Conservation (phyloP, 2,113 vertebrate genomes). For the Pollimyrus isidori region DNA sequence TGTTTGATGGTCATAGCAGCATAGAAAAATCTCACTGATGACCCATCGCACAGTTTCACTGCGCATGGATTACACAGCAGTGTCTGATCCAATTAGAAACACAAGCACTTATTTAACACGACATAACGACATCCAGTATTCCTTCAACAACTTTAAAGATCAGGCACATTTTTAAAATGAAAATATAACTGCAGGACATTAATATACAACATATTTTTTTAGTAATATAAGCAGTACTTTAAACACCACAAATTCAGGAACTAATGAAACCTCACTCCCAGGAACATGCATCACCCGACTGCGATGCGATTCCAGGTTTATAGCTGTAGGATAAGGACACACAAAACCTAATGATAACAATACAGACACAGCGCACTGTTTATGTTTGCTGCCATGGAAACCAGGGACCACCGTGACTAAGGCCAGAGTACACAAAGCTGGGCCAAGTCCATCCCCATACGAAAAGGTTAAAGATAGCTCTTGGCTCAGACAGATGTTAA, state of each 20-base stretch:
- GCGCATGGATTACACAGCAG: background rate
- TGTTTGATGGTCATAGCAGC: background rate
- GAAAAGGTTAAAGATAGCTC: constrained; percentile 29
- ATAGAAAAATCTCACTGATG: background rate
- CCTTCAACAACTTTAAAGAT: background rate
- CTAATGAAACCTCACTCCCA: background rate
- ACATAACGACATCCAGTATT: background rate
- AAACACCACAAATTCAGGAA: background rate
- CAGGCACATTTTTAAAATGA: background rate
- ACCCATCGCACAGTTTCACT: background rate
- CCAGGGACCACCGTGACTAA: background rate
- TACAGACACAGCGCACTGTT: constrained; percentile 4
- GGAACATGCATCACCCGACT: background rate
- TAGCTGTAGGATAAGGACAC: constrained; percentile 13
- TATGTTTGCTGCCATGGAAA: constrained; percentile 23
- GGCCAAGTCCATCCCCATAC: constrained; percentile 18
- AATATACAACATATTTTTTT: background rate
- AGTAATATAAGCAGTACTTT: background rate
- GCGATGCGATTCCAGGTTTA: constrained; percentile 10
- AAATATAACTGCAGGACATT: background rate
- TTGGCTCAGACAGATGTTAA: constrained; percentile 22
- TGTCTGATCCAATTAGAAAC: background rate
- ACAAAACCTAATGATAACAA: constrained; percentile 8
- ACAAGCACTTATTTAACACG: background rate
- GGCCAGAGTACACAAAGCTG: background rate